These are phyloP conservation scores for Chymomyza procnemis DNA, from an alignment of 2,888 invertebrate species.

Conservation along the genomic window DNA sequence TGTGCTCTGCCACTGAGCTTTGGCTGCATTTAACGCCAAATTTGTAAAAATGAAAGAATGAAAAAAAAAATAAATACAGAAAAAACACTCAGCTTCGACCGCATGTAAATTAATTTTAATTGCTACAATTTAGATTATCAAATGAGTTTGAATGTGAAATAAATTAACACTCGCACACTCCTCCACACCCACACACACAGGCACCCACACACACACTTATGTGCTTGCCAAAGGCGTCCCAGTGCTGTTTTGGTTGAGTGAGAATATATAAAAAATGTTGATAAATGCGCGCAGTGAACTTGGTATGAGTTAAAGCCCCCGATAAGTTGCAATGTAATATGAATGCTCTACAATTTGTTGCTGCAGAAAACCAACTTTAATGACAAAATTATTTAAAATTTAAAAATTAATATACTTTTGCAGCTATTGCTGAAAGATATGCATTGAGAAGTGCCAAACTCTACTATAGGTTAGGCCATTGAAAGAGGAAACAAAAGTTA, in stretches of 20 bases:
- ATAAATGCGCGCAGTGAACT: neutral
- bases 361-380: too few relatives aligned
- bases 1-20: neutral
- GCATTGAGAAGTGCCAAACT: too few relatives aligned
- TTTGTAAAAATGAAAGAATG: conserved; percentile 40
- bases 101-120: conserved; percentile 69
- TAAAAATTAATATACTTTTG: too few relatives aligned
- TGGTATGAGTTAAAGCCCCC: neutral
- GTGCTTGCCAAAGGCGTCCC: too few relatives aligned
- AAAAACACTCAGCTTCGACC: conserved; percentile 11
- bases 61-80: too few relatives aligned
- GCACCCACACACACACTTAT: too few relatives aligned
- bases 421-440: too few relatives aligned
- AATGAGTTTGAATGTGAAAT: conserved; percentile 59
- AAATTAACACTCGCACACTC: conserved; percentile 43
- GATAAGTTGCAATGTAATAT: too few relatives aligned
- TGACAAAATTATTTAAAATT: too few relatives aligned
- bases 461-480: too few relatives aligned
- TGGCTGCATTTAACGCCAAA: conserved; percentile 50
- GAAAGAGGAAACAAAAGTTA: too few relatives aligned
- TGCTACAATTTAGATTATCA: conserved; percentile 69
- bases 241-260: neutral
- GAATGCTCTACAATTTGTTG: too few relatives aligned
- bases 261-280: neutral
- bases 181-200: neutral